Evolutionary conservation across 1,140 invertebrate genomes (phyloP).

Genomic region (Scylla paramamosain): DNA sequence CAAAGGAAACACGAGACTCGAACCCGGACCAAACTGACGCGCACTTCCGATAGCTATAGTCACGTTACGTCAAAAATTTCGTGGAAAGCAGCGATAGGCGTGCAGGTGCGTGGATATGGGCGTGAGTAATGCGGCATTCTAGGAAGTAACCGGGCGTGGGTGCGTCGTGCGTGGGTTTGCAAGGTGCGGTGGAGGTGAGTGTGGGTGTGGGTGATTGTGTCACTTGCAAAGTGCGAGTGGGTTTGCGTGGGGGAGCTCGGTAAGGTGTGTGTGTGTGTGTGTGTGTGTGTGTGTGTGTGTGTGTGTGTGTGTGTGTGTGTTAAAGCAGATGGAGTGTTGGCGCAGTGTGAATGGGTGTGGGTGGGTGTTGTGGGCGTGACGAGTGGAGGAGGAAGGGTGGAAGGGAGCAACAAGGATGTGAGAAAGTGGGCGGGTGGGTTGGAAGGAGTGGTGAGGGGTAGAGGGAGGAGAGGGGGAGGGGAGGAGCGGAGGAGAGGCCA

Average conservation of each 20-base stretch:
- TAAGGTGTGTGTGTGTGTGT: neutral
- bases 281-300: constrained; percentile 26
- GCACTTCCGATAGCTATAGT: neutral
- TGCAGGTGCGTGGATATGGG: neutral
- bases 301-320: constrained; percentile 25
- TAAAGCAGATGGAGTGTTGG: neutral
- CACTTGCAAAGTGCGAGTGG: neutral
- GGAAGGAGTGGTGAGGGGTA: neutral
- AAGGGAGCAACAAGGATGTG: neutral
- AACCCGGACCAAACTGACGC: neutral
- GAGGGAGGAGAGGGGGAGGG: neutral
- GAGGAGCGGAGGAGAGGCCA: neutral
- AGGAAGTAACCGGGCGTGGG: neutral
- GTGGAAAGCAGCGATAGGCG: neutral
- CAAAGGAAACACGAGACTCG: neutral
- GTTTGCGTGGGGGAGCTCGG: neutral
- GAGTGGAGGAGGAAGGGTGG: constrained; percentile 6
- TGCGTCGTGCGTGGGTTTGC: neutral
- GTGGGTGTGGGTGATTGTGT: neutral
- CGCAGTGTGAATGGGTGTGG: neutral
- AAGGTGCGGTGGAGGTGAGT: neutral
- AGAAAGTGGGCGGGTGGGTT: neutral
- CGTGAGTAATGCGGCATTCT: neutral
- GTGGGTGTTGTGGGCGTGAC: neutral
- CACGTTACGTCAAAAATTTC: neutral